Conservation (phyloP, 2,113 vertebrate species). For the Elachura formosa region DNA sequence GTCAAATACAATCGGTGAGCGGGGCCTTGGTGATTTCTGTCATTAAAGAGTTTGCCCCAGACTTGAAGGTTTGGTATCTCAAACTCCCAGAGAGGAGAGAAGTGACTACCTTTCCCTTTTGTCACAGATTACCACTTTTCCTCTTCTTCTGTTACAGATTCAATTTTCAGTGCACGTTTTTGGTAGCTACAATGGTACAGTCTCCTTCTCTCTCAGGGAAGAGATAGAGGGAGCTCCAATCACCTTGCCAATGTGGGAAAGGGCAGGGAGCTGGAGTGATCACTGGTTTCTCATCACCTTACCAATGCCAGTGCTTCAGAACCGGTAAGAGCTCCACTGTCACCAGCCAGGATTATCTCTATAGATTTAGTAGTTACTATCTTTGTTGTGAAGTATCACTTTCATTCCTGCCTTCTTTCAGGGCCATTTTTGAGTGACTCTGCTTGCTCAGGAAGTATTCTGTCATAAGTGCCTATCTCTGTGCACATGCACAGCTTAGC, state of each 20-base stretch:
- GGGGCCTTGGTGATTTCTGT: neutral
- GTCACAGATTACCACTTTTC: neutral
- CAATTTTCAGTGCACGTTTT: conserved; percentile 80
- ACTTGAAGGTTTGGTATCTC: neutral
- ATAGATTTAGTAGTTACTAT: neutral
- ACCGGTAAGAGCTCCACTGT: conserved; percentile 59
- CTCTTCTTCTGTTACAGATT: conserved; percentile 67
- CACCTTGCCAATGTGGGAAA: conserved; percentile 73
- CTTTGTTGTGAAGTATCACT: neutral
- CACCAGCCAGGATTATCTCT: neutral
- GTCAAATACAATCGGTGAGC: neutral
- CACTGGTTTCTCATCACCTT: conserved; percentile 79
- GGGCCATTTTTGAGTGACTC: neutral
- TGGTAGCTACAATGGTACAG: conserved; percentile 81
- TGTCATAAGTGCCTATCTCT: neutral
- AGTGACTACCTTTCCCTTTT: neutral
- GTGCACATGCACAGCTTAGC: neutral
- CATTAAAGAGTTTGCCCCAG: neutral
- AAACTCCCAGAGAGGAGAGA: neutral
- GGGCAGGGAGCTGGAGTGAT: conserved; percentile 70
- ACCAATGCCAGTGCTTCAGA: conserved; percentile 72
- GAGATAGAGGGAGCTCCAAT: conserved; percentile 45
- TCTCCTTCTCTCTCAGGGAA: conserved; percentile 73
- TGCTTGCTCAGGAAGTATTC: neutral
- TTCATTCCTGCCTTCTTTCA: neutral